Conservation (phyloP, 2,888 invertebrate genomes). For the Tetragonula carbonaria region DNA sequence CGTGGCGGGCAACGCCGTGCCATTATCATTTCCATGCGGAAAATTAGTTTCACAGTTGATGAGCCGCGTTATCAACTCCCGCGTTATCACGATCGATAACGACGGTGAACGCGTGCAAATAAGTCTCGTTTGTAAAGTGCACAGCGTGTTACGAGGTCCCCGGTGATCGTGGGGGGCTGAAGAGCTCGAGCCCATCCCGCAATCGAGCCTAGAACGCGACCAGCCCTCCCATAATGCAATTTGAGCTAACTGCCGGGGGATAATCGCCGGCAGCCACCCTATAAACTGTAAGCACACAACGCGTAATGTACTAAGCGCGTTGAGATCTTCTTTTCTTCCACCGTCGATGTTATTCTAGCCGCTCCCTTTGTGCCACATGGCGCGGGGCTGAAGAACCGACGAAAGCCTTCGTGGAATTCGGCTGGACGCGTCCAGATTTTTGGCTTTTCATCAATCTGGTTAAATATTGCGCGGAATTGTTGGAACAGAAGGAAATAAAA, state of each 20-base stretch:
- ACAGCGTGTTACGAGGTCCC: conserved; percentile 33
- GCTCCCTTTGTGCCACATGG: conserved; percentile 25
- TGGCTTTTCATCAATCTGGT: neutral
- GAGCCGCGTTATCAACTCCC: conserved; percentile 8
- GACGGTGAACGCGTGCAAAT: conserved; percentile 30
- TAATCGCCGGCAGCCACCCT: conserved; percentile 71
- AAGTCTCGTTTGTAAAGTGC: conserved; percentile 54
- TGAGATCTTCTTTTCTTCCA: conserved; percentile 65
- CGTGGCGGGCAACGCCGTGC: neutral
- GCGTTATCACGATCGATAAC: conserved; percentile 44
- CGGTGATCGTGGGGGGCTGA: conserved; percentile 24
- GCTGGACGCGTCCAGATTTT: neutral
- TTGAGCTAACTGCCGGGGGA: conserved; percentile 80
- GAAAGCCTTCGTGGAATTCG: neutral
- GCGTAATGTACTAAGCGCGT: conserved; percentile 71
- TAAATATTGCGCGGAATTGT: too few relatives aligned
- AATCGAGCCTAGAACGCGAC: conserved; percentile 67
- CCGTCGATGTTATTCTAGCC: conserved; percentile 63
- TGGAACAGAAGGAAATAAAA: too few relatives aligned
- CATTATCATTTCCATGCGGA: neutral
- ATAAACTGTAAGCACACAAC: conserved; percentile 77
- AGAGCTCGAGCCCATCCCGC: conserved; percentile 54
- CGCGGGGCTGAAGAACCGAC: conserved; percentile 5
- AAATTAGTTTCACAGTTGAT: conserved; percentile 17
- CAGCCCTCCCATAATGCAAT: conserved; percentile 79